Base-by-base conservation (phyloP, 2,888 invertebrate species). In the Caenorhabditis plicata region DNA sequence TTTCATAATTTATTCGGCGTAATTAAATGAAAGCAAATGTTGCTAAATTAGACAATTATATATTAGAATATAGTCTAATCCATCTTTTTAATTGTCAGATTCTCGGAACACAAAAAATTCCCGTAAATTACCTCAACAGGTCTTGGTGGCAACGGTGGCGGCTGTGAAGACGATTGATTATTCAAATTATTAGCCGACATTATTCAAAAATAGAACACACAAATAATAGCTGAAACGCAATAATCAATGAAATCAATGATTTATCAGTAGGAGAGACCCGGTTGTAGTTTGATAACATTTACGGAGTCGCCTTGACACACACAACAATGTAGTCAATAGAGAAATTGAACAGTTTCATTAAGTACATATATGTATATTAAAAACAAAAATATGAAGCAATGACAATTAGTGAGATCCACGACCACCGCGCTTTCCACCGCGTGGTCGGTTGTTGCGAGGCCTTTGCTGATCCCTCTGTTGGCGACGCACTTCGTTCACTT, bases 401-500 rank as follows among this genome's bases (percentile, higher is more conserved):
- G 33, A 11, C 23, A 15, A 9, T 13, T 7, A 36, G 19, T 19
- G 22, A 5, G 36, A 19, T 33, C 61, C 61, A 51, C 61, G 54
- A 22, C 60, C 57, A 17, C 60, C 63, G 25, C 52, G 39, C n/a
- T 64, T 48, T 36, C 50, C 65, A 39, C 52, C 32, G 9, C 47
- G 44, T 19, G 48, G 38, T 13, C 52, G 53, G 9, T 38, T 52
- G 26, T 64, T 44, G 29, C 48, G 60, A 35, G 47, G 48, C 17
- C 62, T 47, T 45, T 71, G 72, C 53, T 71, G 65, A 23, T 79
- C 73, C 39, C 70, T 67, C 52, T 80, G 79, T 48, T 78, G 75
- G 20, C 75, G 73, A 36, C 79, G 71, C 3, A 78, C 79, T 50
- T 79, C 78, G 38, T 70, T 68, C 19, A 80, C 79, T 54, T 79